Conservation (phyloP, 1,140 invertebrate species). For the Musca domestica region DNA sequence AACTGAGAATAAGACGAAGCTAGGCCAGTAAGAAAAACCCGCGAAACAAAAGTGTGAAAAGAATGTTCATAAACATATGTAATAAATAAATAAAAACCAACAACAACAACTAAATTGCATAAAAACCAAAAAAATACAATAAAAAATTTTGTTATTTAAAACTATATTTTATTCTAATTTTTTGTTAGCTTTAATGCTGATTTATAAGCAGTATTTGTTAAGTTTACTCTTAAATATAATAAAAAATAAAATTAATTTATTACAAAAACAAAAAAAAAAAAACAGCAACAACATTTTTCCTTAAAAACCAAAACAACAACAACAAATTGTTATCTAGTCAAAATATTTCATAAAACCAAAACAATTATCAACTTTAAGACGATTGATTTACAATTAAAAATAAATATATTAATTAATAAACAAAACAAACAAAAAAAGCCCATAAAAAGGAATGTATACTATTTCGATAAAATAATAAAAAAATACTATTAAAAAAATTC, state of each 20-base stretch:
- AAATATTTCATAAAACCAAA: slow-evolving; percentile 15
- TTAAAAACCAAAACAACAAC: no score
- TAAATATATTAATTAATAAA: not conserved
- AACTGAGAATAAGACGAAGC: no score
- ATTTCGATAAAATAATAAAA: slow-evolving; percentile 2
- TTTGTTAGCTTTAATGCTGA: not conserved
- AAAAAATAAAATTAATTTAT: not conserved
- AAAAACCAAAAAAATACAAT: no score
- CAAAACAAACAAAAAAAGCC: not conserved
- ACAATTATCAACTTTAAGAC: slow-evolving; percentile 13
- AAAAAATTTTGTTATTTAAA: no score
- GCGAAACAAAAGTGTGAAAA: no score
- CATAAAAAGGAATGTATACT: slow-evolving; percentile 3
- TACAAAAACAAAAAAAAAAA: slow-evolving; percentile 1
- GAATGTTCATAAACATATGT: no score
- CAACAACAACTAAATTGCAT: no score
- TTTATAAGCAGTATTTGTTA: slow-evolving; percentile 9
- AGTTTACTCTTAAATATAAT: not conserved
- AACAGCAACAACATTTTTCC: not conserved
- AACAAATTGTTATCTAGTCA: slow-evolving; percentile 18
- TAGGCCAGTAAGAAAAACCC: no score
- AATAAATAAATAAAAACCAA: no score
- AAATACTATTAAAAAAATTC: not conserved
- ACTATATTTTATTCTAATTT: not conserved
- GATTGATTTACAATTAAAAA: slow-evolving; percentile 9